Percentiles rank a stretch among this genome's conserved stretches.
Evolutionary conservation across 2,797 vertebrate genomes (phyloP).

Genomic region (Ctenosaura bakeri): DNA sequence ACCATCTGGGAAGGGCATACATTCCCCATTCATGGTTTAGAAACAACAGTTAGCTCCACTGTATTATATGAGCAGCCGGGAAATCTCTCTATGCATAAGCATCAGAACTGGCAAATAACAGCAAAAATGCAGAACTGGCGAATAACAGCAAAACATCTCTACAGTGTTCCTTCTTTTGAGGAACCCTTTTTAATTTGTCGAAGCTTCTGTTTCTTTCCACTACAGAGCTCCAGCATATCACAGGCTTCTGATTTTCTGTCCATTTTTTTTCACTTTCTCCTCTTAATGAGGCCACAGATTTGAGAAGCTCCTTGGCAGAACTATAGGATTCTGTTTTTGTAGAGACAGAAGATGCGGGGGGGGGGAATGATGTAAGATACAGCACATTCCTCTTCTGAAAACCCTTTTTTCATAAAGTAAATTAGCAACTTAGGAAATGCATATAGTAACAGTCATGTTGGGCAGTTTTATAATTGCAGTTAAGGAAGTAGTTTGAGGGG

Average conservation of each 20-base stretch:
- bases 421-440: neutral
- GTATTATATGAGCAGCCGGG: neutral
- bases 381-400: neutral
- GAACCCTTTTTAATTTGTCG: neutral
- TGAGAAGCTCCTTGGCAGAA: neutral
- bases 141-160: neutral
- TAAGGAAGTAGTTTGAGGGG: neutral
- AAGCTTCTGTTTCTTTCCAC: neutral
- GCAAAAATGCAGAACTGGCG: neutral
- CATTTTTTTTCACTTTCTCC: neutral
- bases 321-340: neutral
- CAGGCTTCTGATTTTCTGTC: neutral
- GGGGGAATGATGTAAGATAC: neutral
- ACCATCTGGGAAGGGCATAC: too few relatives aligned
- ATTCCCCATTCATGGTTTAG: neutral
- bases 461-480: neutral
- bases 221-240: neutral
- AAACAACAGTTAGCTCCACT: neutral
- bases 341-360: neutral
- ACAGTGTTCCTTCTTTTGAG: neutral
- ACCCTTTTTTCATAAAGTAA: neutral
- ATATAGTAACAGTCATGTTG: neutral
- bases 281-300: neutral
- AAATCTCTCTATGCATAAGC: neutral
- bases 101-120: neutral